phyloP scores from a whole-genome alignment of 2,888 invertebrate genomes.

The Melanchra persicariae region DNA sequence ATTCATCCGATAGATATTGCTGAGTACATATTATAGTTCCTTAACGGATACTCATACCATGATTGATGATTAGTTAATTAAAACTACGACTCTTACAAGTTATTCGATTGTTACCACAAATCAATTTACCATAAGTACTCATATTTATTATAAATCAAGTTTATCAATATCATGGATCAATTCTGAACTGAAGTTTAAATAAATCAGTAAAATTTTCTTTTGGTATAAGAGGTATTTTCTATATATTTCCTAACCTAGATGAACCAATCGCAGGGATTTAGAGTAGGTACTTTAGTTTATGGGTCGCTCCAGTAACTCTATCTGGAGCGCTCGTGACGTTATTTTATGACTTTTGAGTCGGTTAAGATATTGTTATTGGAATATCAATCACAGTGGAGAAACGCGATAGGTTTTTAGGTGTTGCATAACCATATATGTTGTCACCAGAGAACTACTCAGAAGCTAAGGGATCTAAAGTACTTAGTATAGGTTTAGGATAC shows the following conservation, averaged over 20 bases:
- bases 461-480: not conserved
- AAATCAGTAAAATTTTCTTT: not conserved
- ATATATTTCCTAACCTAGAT: conserved; percentile 31
- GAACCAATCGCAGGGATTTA: conserved; percentile 22
- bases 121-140: not conserved
- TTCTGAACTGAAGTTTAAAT: not conserved
- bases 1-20: conserved; percentile 12
- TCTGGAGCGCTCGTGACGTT: conserved; percentile 37
- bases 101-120: not conserved
- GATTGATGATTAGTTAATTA: conserved; percentile 17
- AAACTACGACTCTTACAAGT: not conserved
- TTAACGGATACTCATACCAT: not conserved
- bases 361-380: conserved; percentile 39
- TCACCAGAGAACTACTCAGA: not conserved
- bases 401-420: conserved; percentile 1
- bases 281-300: conserved; percentile 39
- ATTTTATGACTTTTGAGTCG: conserved; percentile 45
- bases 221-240: not conserved
- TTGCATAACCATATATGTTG: conserved; percentile 5
- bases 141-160: not conserved
- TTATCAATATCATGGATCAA: not conserved
- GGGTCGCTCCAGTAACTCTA: conserved; percentile 35
- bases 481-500: not conserved
- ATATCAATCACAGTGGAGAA: conserved; percentile 26
- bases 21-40: not conserved